phyloP scores from a whole-genome alignment of 2,888 invertebrate genomes.

The Tribolium freemani region DNA sequence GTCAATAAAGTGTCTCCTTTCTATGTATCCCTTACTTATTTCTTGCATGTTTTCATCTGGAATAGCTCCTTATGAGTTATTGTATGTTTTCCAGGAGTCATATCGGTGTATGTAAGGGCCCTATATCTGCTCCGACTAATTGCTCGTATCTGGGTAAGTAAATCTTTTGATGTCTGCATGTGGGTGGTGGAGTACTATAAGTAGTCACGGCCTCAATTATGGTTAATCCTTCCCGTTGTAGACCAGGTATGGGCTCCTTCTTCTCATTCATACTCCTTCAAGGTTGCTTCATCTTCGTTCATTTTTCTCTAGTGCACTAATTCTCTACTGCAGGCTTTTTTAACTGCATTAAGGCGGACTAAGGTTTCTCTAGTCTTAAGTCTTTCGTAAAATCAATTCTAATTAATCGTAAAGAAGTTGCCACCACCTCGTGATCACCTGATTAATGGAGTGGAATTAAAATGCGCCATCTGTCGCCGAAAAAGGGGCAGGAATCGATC shows the following conservation, averaged over 20 bases:
- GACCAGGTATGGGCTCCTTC: conserved; percentile 25
- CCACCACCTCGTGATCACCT: background rate
- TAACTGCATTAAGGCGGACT: conserved; percentile 24
- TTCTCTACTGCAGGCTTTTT: conserved; percentile 11
- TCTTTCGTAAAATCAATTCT: background rate
- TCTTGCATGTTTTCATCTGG: conserved; percentile 34
- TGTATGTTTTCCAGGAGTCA: conserved; percentile 42
- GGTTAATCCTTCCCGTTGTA: conserved; percentile 17
- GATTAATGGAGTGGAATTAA: background rate
- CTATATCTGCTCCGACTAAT: conserved; percentile 35
- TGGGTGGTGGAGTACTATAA: conserved; percentile 32
- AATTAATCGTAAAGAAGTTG: background rate
- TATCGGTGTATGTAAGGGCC: conserved; percentile 33
- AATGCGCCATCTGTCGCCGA: conserved; percentile 1
- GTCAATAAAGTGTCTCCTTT: background rate
- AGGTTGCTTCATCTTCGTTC: conserved; percentile 21
- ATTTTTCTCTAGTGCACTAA: conserved; percentile 9
- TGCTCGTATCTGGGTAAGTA: conserved; percentile 36
- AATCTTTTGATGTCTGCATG: conserved; percentile 42
- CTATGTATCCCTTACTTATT: conserved; percentile 16
- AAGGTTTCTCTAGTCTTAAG: conserved; percentile 26
- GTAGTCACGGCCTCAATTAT: conserved; percentile 19
- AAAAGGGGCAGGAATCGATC: background rate
- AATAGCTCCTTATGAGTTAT: conserved; percentile 42
- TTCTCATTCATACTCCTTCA: background rate